These are phyloP conservation scores for Mystacornis crossleyi DNA, from an alignment of 2,113 vertebrate genomes.

Conservation along the genomic window DNA sequence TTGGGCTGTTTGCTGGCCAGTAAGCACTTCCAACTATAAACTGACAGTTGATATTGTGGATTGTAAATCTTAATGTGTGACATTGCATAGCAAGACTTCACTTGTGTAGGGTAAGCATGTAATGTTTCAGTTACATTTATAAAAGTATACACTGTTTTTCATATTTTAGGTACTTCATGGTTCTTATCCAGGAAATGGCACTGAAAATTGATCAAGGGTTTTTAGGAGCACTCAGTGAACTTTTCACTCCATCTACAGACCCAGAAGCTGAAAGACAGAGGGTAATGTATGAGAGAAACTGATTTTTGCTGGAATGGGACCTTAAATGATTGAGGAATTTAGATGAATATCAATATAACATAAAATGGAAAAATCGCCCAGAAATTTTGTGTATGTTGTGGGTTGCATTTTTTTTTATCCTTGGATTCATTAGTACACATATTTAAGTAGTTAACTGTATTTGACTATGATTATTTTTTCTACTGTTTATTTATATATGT, in stretches of 20 bases:
- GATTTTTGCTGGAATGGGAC: background rate
- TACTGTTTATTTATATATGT: background rate
- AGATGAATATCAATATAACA: background rate
- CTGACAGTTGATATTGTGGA: background rate
- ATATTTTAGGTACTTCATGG: slow-evolving; percentile 94
- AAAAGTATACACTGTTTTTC: background rate
- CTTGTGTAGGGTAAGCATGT: background rate
- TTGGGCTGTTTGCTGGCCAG: background rate
- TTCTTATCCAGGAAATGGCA: slow-evolving; percentile 97
- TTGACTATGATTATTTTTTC: background rate
- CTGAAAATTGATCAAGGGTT: slow-evolving; percentile 95
- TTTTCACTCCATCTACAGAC: slow-evolving; percentile 84
- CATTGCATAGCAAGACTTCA: background rate
- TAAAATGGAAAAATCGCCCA: background rate
- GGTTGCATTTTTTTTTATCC: background rate
- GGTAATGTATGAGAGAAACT: slow-evolving; percentile 68
- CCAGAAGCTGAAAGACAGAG: slow-evolving; percentile 78
- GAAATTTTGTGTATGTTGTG: background rate
- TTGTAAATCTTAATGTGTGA: background rate
- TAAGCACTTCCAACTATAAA: background rate
- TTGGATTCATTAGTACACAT: background rate
- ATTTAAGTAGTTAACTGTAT: background rate
- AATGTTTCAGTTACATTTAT: background rate
- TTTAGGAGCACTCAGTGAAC: slow-evolving; percentile 80
- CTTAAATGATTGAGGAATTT: background rate